Evolutionary conservation across 2,888 invertebrate genomes (phyloP), one percentile per base, ranked within the genome.

Genomic region (Vanessa cardui): DNA sequence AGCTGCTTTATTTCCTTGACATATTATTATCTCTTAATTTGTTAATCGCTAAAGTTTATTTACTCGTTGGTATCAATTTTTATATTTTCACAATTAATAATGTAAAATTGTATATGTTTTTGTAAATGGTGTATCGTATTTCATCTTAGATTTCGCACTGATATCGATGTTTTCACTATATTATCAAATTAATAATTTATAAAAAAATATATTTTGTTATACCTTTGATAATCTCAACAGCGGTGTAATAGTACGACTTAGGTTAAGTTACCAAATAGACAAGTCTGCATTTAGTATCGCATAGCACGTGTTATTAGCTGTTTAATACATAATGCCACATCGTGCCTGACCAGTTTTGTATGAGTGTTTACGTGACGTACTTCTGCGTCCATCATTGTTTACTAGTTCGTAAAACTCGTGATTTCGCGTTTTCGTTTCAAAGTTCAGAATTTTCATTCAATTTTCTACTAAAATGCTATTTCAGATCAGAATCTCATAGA

Each of bases 271-370:
- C 84, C 84, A 83, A 79, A 80, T 86, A 87, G 80, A 82, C 77
- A 80, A 83, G 83, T 85, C 79, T 87, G 89, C 89, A 91, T 90
- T 91, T 90, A 89, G 84, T 83, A 81, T 68, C 80, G 83, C 79
- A 79, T 85, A 87, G 83, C 82, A 68, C 65, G 68, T 63, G 71
- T 71, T 65, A 70, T 69, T 77, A 75, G 76, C 72, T 75, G 75
- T 76, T 76, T 80, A 73, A 76, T 75, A 78, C 76, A 85, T 79
- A 61, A 68, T 67, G 87, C 87, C 90, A 87, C 84, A 81, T 85
- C 84, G 90, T 90, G 90, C 90, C 90, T 89, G 83, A 83, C 78
- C 82, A 80, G 78, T 83, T 83, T 84, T 80, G 79, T 84, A 80
- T 33, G 49, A 39, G 61, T 18, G 61, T 62, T 47, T 76, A 80